Conservation (phyloP, 1,140 invertebrate genomes). For the Penaeus vannamei region DNA sequence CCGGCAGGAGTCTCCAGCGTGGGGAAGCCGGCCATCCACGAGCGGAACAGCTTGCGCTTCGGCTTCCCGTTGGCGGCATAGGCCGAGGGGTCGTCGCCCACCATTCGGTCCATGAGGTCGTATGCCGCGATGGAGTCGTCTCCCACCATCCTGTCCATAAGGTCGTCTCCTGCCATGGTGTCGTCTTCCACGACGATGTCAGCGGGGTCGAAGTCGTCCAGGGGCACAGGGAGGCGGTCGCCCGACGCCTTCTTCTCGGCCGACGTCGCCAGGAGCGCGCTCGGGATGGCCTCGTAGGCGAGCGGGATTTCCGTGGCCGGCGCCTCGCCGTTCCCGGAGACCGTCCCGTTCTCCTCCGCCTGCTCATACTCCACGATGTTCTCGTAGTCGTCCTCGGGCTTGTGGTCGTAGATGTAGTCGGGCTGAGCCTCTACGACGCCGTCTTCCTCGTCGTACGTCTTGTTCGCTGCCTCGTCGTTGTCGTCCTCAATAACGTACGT, state of each 20-base stretch:
- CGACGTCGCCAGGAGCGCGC: not conserved
- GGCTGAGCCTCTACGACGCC: not conserved
- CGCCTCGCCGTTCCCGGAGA: not conserved
- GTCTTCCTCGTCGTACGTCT: not conserved
- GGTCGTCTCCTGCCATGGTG: not conserved
- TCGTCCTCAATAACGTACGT: not conserved
- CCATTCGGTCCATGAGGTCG: not conserved
- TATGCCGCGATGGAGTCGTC: constrained; percentile 5
- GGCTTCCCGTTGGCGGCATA: constrained; percentile 4
- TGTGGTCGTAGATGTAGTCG: constrained; percentile 45
- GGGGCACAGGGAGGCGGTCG: not conserved
- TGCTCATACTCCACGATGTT: constrained; percentile 44
- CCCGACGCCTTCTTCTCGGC: constrained; percentile 5
- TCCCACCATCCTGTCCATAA: not conserved
- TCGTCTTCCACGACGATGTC: constrained; percentile 31
- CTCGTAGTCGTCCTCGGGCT: constrained; percentile 9
- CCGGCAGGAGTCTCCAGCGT: not conserved
- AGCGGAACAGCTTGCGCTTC: constrained; percentile 13
- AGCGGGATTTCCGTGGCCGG: not conserved
- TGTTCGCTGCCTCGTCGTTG: not conserved
- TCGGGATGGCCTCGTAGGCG: constrained; percentile 24
- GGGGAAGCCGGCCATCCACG: constrained; percentile 58
- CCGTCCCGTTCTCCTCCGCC: not conserved
- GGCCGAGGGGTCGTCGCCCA: not conserved
- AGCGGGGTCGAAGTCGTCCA: not conserved